Conservation (phyloP, 2,888 invertebrate genomes). For the Metacarcinus magister region DNA sequence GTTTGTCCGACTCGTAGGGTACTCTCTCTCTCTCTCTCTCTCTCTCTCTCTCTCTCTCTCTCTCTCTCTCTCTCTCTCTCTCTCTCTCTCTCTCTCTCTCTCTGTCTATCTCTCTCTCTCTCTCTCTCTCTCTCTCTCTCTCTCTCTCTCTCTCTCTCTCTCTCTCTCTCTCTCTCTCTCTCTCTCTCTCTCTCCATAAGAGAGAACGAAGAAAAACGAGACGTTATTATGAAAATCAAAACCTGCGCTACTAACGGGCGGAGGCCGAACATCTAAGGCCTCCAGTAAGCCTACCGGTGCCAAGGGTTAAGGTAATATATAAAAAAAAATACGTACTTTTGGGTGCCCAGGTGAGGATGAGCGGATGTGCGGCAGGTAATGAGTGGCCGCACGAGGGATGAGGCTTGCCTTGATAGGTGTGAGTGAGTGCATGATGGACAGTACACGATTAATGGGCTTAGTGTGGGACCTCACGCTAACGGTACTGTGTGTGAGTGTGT, state of each 20-base stretch:
- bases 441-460: not conserved
- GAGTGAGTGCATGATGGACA: not conserved
- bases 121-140: not conserved
- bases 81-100: not conserved
- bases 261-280: no score
- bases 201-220: no score
- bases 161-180: conserved; percentile 33
- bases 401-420: not conserved
- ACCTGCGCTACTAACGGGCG: no score
- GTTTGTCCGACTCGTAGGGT: not conserved
- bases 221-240: no score
- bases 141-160: conserved; percentile 33
- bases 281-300: no score
- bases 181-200: not conserved
- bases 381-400: not conserved
- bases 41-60: not conserved
- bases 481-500: not conserved
- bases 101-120: not conserved
- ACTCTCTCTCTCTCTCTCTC: no score
- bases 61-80: not conserved
- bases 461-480: not conserved
- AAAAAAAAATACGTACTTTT: not conserved
- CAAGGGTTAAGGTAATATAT: no score
- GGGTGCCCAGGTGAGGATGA: not conserved
- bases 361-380: not conserved